phyloP scores from a whole-genome alignment of 2,797 vertebrate genomes.

The Champsocephalus esox region DNA sequence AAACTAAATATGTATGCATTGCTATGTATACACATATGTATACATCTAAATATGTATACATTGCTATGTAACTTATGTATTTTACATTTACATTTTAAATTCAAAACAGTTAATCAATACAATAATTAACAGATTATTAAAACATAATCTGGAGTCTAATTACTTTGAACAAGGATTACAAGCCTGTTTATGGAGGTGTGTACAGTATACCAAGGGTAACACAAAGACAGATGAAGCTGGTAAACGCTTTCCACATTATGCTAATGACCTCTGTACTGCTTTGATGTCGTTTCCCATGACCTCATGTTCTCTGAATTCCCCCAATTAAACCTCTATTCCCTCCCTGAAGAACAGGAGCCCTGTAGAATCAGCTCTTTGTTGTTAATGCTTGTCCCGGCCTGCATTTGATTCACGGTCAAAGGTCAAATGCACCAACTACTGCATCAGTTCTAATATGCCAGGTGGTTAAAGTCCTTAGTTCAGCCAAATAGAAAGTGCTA shows the following conservation, averaged over 20 bases:
- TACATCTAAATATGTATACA: no score
- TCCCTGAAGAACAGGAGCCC: slow-evolving; percentile 28
- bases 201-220: background rate
- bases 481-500: slow-evolving; percentile 33
- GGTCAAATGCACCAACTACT: slow-evolving; percentile 37
- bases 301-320: slow-evolving; percentile 80
- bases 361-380: slow-evolving; percentile 40
- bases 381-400: background rate
- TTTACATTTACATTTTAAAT: background rate
- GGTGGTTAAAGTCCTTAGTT: slow-evolving; percentile 38
- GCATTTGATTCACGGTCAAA: slow-evolving; percentile 19
- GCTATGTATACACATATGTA: no score
- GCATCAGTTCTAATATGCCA: slow-evolving; percentile 17
- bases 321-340: slow-evolving; percentile 79
- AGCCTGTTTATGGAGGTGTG: background rate
- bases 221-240: slow-evolving; percentile 8
- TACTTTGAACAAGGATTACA: background rate
- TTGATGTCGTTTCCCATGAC: slow-evolving; percentile 75
- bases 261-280: slow-evolving; percentile 73
- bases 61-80: background rate
- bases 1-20: no score
- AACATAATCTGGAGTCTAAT: no score
- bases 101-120: background rate
- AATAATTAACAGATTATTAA: background rate
- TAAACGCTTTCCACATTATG: slow-evolving; percentile 60